Base-by-base conservation (phyloP, 2,888 invertebrate genomes). In the Tiliacea aurago region DNA sequence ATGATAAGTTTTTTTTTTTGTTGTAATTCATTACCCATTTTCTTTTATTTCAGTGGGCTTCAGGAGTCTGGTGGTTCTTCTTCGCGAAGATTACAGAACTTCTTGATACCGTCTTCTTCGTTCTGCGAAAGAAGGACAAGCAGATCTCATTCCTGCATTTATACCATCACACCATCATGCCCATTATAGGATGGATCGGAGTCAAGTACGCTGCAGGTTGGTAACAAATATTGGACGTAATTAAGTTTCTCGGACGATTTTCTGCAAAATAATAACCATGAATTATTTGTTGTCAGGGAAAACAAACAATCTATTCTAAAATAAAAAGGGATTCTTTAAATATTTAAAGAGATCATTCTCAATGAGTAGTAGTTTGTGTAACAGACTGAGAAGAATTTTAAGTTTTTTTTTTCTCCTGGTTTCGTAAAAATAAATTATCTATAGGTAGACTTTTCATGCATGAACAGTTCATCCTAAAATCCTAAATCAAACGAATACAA, bases 71-170 rank as follows among this genome's bases (percentile, higher is more conserved):
- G 97, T 97, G 97, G 93, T 98, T 98, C 88, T 98, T 97, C 90
- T 96, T 98, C 66, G 97, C 98, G 10, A 98, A 98, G 93, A 93
- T 98, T 37, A 96, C 97, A 0, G 98, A 98, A 90, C 95, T 98
- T 0, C 89, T 98, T 62, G 98, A 98, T 87, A 98, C 98, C 0
- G 97, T 98, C 4, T 99, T 99, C 94, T 99, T 99, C 91, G 98
- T 99, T 20, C 93, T 99, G 84, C 97, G 99, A 20, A 99, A 99
- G 93, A 99, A 99, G 91, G 97, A 98, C 83, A 97, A 97, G 69
- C 99, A 99, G 93, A 97, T 99, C 0, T 97, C 98, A 0, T 98
- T 98, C 86, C 97, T 99, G 11, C 99, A 99, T 90, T 97, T 99
- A 2, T 99, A 98, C 88, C 99, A 99, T 91, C 99, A 99, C 90